Base-by-base conservation (phyloP, 2,888 invertebrate genomes). In the Chouioia cunea region DNA sequence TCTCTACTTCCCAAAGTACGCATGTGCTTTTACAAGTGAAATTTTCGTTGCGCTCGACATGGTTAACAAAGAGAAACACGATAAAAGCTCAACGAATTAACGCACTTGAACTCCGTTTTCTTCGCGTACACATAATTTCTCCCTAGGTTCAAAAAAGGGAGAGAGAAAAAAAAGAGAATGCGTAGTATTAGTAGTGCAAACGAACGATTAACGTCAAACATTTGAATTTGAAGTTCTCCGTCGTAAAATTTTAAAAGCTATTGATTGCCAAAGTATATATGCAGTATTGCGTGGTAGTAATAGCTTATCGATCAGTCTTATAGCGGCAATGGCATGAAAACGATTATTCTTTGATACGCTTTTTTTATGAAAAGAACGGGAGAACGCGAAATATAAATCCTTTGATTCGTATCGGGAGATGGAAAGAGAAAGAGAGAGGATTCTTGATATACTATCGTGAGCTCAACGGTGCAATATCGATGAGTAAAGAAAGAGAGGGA, bases 221-320 rank as follows among this genome's bases (percentile, higher is more conserved):
- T 58, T 67, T 20, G 36, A 67, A 67, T 67, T 59, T 67, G 54
- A 56, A 65, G 27, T 16, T 47, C n/a, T n/a, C n/a, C n/a, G n/a
- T n/a, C n/a, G n/a, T n/a, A n/a, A n/a, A n/a, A n/a, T n/a, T n/a
- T n/a, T n/a, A n/a, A n/a, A n/a, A n/a, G n/a, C n/a, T n/a, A n/a
- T n/a, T n/a, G n/a, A n/a, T n/a, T n/a, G n/a, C n/a, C n/a, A n/a
- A n/a, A n/a, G n/a, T n/a, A n/a, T n/a, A n/a, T n/a, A n/a, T n/a
- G n/a, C n/a, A n/a, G n/a, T n/a, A n/a, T n/a, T n/a, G n/a, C n/a
- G n/a, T n/a, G n/a, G 43, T 64, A 65, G 73, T 77, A 76, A 76
- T 76, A 73, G 75, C 73, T 75, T 77, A 76, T 77, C 76, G 77
- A 77, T 77, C 74, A 75, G 57, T 64, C 65, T 4, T 6, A 6